Conservation (phyloP, 2,888 invertebrate species). For the Scaptodrosophila latifasciaeformis region DNA sequence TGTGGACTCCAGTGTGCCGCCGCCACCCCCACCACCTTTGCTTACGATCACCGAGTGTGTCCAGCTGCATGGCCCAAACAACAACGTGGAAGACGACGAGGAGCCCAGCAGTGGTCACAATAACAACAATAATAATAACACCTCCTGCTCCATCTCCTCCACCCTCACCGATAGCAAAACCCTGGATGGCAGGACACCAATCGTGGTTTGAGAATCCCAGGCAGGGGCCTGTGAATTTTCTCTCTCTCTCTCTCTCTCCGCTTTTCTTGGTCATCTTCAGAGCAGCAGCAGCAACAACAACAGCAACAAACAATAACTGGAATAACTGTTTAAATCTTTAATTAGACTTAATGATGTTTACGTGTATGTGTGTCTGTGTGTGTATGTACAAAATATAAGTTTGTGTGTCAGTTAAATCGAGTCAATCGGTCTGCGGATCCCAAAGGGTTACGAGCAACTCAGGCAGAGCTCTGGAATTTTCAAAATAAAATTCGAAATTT, state of each 20-base stretch:
- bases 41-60: slow-evolving; percentile 63
- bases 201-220: slow-evolving; percentile 66
- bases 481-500: too few species aligned
- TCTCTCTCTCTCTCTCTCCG: slow-evolving; percentile 4
- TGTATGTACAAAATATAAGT: too few species aligned
- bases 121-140: slow-evolving; percentile 64
- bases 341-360: slow-evolving; percentile 60
- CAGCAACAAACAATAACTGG: slow-evolving; percentile 37
- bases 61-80: slow-evolving; percentile 51
- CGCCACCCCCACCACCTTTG: slow-evolving; percentile 21
- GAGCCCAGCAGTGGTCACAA: slow-evolving; percentile 32
- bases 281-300: slow-evolving; percentile 18
- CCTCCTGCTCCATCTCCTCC: slow-evolving; percentile 71
- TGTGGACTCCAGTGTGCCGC: slow-evolving; percentile 23
- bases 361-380: slow-evolving; percentile 42
- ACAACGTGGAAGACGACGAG: slow-evolving; percentile 33
- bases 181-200: slow-evolving; percentile 72
- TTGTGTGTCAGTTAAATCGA: slow-evolving; percentile 23
- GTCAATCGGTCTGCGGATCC: too few species aligned
- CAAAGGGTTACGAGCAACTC: too few species aligned
- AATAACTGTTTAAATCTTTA: slow-evolving; percentile 55
- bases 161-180: slow-evolving; percentile 73
- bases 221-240: not conserved
- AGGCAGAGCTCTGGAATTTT: too few species aligned
- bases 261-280: slow-evolving; percentile 25